Base-by-base conservation (phyloP, 2,888 invertebrate genomes). In the Lysandra bellargus region DNA sequence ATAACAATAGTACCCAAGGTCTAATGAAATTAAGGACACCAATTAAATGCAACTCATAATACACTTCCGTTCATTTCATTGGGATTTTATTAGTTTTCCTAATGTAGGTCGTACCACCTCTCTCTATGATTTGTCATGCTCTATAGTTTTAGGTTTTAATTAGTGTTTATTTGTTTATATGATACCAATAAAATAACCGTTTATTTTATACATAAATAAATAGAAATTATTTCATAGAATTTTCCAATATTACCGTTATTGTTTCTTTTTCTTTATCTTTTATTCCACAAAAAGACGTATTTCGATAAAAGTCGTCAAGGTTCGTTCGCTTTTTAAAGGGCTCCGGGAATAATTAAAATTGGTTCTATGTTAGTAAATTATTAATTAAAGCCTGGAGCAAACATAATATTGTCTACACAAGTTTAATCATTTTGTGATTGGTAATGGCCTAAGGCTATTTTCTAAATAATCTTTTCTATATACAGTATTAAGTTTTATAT, bases 1-100 rank as follows among this genome's bases (percentile, higher is more conserved):
- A 80, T 81, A 83, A 83, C 84, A 84, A 81, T 81, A 83, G 81
- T 79, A 80, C 80, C 82, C 84, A 84, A 84, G 84, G 84, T 81
- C 81, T 82, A 78, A 78, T 72, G 78, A 82, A 80, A 80, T 77
- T 72, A 83, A 83, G 82, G 81, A 78, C 82, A 82, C 80, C 81
- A 82, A 78, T 80, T 69, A 69, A 17, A 69, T 69, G 33, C 30
- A 5, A 37, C 33, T 69, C 69, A 69, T 9, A 33, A 30, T 69
- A 37, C 33, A 69, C 69, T 69, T 69, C 33, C 69, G 69, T 69
- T 69, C 14, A 14, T 37, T 69, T 33, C 14, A 37, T 33, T 30
- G 30, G 30, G 64, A 30, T 30, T 64, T 64, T 64, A 37, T 33
- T 69, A 33, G 17, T 37, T 69, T 69, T 37, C 33, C 69, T 5